A percentile compares a stretch with the other conserved stretches of the same genome.
phyloP scores from a whole-genome alignment of 2,888 invertebrate genomes.

The Troides helena region DNA sequence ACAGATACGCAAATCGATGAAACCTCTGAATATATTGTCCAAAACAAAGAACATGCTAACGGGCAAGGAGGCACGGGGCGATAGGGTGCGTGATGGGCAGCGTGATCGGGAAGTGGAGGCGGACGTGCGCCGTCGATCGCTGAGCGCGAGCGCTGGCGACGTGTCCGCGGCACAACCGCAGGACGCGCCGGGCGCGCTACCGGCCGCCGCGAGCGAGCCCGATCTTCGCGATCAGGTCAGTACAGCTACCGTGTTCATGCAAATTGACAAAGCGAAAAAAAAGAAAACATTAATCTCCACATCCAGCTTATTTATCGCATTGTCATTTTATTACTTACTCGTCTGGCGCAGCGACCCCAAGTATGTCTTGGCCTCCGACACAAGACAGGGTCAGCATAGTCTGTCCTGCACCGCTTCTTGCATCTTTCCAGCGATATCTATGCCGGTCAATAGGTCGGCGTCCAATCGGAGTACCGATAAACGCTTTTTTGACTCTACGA shows the following conservation, averaged over 20 bases:
- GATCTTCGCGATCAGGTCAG: conserved; percentile 79
- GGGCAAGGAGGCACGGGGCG: conserved; percentile 46
- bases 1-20: conserved; percentile 65
- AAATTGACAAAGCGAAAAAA: no score
- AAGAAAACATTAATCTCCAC: no score
- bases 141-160: conserved; percentile 61
- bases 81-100: conserved; percentile 23
- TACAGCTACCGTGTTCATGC: conserved; percentile 3
- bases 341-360: no score
- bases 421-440: no score
- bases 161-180: conserved; percentile 73
- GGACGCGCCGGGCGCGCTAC: conserved; percentile 46
- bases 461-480: no score
- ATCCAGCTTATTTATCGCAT: no score
- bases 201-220: conserved; percentile 83
- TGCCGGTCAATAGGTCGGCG: no score
- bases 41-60: conserved; percentile 61
- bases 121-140: conserved; percentile 47
- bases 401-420: no score
- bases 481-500: no score
- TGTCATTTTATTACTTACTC: no score
- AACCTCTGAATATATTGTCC: conserved; percentile 60
- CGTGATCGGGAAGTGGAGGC: conserved; percentile 17
- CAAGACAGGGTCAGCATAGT: no score
- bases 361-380: no score